These are phyloP conservation scores for Galeruca laticollis DNA, from an alignment of 2,888 invertebrate genomes.

Conservation along the genomic window DNA sequence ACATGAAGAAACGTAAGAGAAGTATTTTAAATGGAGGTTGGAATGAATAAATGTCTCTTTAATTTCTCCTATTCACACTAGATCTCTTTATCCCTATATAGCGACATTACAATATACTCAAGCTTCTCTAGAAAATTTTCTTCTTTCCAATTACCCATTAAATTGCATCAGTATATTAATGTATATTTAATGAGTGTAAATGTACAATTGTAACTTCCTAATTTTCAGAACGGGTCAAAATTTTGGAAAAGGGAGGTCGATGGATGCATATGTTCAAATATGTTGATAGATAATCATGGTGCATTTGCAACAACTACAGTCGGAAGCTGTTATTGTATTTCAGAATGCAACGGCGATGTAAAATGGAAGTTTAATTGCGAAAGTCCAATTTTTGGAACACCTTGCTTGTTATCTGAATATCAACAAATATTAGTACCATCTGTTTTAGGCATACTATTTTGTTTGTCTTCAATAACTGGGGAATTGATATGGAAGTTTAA, in stretches of 20 bases:
- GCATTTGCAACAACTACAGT: constrained; percentile 71
- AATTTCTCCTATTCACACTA: too few species aligned
- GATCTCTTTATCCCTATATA: too few species aligned
- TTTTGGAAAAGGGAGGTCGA: constrained; percentile 63
- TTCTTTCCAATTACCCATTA: too few species aligned
- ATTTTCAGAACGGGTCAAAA: constrained; percentile 69
- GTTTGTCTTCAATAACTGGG: constrained; percentile 63
- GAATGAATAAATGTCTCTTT: too few species aligned
- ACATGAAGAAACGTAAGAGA: too few species aligned
- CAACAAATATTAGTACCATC: constrained; percentile 68
- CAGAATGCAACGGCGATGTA: constrained; percentile 67
- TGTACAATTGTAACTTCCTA: neutral
- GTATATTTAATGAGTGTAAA: too few species aligned
- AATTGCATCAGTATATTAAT: too few species aligned
- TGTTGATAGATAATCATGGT: constrained; percentile 63
- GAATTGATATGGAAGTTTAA: constrained; percentile 37
- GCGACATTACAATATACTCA: too few species aligned
- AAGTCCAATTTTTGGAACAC: constrained; percentile 77
- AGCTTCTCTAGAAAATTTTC: too few species aligned
- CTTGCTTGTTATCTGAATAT: constrained; percentile 68
- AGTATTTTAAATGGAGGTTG: too few species aligned
- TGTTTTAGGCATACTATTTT: constrained; percentile 71
- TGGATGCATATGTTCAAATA: constrained; percentile 69
- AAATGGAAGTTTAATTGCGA: constrained; percentile 72
- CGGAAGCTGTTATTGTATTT: constrained; percentile 70